Base-by-base conservation (phyloP, 92 coral and sea anemone genomes). In the Diadumene lineata region DNA sequence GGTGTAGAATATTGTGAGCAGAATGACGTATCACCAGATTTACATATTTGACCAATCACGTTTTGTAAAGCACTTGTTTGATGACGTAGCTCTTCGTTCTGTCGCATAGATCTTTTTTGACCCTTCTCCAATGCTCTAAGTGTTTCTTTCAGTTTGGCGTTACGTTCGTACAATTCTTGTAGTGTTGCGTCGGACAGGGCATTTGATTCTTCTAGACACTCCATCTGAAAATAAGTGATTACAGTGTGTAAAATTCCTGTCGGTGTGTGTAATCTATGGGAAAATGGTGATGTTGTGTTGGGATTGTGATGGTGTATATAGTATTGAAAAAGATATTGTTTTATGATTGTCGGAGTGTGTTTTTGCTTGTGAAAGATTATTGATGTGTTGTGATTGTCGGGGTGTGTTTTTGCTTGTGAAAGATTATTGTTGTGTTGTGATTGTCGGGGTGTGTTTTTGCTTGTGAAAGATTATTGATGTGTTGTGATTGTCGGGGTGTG, bases 11-110 rank as follows among this genome's bases (percentile, higher is more conserved):
- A 60, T 24, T 83, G 75, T 18, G 90, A 73, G 72, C 90, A 77
- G 44, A 73, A 73, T 43, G 79, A 69, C 60, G 62, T 69, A 56
- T 84, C 88, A 38, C 56, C 83, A 8, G 79, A 68, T 2, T 70
- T 82, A 34, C 93, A 85, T 27, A 94, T 80, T 22, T 78, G 85
- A 29, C 94, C 92, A 38, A 94, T 86, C 63, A 94, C 84, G 57
- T 76, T 76, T 76, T 94, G 97, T 6, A 94, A 90, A 30, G 72
- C 93, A 26, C 86, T 66, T 46, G 85, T 94, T 71, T 94, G 94
- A 8, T 88, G 92, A 21, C 76, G 87, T 16, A 94, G 87, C 34
- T 92, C 90, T 27, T 91, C 97, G 83, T 88, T 94, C 60, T 94
- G 98, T 13, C 81, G 80, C 27, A 78, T 88, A 7, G 97, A 94